Conservation (phyloP, 2,888 invertebrate species). For the Andrena flavipes region DNA sequence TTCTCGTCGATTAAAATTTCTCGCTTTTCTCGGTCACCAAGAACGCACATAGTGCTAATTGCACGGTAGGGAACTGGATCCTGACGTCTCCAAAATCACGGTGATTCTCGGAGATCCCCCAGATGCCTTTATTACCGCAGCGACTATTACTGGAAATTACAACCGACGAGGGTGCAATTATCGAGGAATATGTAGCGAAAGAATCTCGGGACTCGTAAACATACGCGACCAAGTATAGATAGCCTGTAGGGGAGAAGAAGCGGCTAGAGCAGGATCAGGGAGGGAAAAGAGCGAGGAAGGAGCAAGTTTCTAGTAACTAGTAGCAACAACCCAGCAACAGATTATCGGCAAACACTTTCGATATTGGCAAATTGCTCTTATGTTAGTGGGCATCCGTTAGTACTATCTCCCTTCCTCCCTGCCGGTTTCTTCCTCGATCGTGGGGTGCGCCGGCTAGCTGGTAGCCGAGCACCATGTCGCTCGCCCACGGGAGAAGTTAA, state of each 20-base stretch:
- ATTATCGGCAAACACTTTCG: slow-evolving; percentile 78
- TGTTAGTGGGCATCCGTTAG: slow-evolving; percentile 48
- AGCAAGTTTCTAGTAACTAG: slow-evolving; percentile 58
- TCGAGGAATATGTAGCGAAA: background rate
- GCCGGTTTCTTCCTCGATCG: slow-evolving; percentile 53
- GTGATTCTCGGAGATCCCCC: background rate
- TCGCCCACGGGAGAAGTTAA: slow-evolving; percentile 79
- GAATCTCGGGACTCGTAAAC: background rate
- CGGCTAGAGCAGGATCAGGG: background rate
- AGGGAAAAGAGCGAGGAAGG: slow-evolving; percentile 11
- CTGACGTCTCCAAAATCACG: slow-evolving; percentile 44
- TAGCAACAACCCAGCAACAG: slow-evolving; percentile 58
- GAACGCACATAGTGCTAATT: slow-evolving; percentile 26
- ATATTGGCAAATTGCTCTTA: slow-evolving; percentile 78
- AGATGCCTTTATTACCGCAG: slow-evolving; percentile 26
- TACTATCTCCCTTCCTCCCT: slow-evolving; percentile 41
- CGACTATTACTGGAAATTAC: slow-evolving; percentile 32
- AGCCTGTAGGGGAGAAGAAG: background rate
- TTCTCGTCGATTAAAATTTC: background rate
- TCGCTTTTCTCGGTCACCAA: slow-evolving; percentile 12
- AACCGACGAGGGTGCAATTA: slow-evolving; percentile 13
- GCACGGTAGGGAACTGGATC: slow-evolving; percentile 1
- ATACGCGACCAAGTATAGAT: background rate
- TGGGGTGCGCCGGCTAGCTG: slow-evolving; percentile 31
- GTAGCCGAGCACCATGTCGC: slow-evolving; percentile 54